phyloP scores from a whole-genome alignment of 2,888 invertebrate species.

The Syrista parreyssii region DNA sequence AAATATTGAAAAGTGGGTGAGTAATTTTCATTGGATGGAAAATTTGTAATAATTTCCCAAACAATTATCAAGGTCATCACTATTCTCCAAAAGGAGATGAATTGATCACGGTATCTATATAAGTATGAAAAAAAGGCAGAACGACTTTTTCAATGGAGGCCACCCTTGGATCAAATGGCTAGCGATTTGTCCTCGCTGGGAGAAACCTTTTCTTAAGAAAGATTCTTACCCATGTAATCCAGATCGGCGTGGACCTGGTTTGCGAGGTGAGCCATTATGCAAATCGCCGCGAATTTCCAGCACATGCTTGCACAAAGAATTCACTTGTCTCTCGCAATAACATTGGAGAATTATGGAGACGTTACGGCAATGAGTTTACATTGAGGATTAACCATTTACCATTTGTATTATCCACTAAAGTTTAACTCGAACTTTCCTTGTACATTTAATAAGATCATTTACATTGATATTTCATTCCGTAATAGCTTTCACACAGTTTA shows the following conservation, averaged over 20 bases:
- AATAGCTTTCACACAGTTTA: neutral
- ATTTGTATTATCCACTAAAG: neutral
- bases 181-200: neutral
- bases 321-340: neutral
- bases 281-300: conserved; percentile 25
- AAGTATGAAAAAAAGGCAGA: neutral
- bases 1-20: neutral
- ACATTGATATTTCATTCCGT: neutral
- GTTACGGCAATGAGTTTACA: conserved; percentile 1
- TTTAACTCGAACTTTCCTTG: neutral
- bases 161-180: neutral
- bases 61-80: neutral
- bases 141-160: neutral
- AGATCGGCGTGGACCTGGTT: conserved; percentile 20
- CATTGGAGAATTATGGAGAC: neutral
- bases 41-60: neutral
- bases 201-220: neutral
- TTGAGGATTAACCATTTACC: neutral
- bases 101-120: neutral
- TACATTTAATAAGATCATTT: neutral
- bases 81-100: neutral
- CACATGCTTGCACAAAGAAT: conserved; percentile 22
- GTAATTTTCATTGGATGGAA: neutral
- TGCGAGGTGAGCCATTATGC: conserved; percentile 25
- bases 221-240: conserved; percentile 24